Evolutionary conservation across 1,140 invertebrate species (phyloP), one percentile per base, ranked within the genome.

Genomic region (Drosophila grimshawi): DNA sequence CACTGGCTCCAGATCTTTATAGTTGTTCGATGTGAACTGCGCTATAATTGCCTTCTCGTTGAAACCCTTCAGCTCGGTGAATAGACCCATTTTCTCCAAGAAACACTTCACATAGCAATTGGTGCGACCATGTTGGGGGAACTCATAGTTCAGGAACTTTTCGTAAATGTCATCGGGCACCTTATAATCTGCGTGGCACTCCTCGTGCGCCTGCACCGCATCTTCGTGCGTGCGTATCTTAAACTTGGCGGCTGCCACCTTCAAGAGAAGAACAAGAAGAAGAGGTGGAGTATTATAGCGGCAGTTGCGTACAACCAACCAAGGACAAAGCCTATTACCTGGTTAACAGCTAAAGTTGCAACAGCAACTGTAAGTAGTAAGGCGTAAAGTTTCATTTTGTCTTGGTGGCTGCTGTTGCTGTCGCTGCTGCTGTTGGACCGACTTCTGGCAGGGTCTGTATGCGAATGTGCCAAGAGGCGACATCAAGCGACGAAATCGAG

Each of bases 81-180:
- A 92, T 5, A 92, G 62, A 1, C 89, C 90, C 64, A 92, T 76
- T 66, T 91, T 83, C 63, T 92, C 90, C 35, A 92, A 56, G 59
- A 88, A 90, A 51, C 90, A 92, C 61, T 92, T 92, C 2, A 92
- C 77, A 52, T 80, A 92, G 65, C 90, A 92, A 30, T 76, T 82
- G 46, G 90, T 92, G 51, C 66, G 73, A 0, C 86, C 76, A 51
- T 92, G 90, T n/a, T 74, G 60, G n/a, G 79, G 77, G 46, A 92
- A 92, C 27, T 89, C 90, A 30, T 86, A 92, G 43, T 83, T 82
- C 41, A 79, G 46, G 62, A 48, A 92, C 68, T 92, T 86, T 19
- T 92, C 86, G 37, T 86, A 92, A 35, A 92, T 89, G 8, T 92
- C 90, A 11, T 90, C 86, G 35, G 90, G 90, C 33, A 92, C 81